A percentile compares a stretch with the other conserved stretches of the same genome.
phyloP scores from a whole-genome alignment of 2,113 vertebrate species.

The Ornithorhynchus anatinus region DNA sequence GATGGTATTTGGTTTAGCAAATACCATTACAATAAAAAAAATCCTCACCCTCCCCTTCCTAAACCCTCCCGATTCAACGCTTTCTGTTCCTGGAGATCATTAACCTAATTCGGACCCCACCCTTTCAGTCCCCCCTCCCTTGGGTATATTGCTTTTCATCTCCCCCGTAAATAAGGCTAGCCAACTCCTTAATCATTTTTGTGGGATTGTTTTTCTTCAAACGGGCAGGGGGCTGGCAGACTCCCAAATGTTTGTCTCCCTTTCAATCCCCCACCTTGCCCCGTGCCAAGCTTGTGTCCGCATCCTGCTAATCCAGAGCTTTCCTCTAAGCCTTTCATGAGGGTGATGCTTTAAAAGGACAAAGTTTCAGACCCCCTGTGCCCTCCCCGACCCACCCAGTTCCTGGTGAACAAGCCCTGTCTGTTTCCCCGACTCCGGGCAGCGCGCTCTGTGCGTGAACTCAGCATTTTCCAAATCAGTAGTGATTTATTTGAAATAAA shows the following conservation, averaged over 20 bases:
- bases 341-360: neutral
- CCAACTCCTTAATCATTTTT: neutral
- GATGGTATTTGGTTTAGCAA: too few relatives aligned
- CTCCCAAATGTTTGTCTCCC: neutral
- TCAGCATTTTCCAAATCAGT: constrained; percentile 9
- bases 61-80: too few relatives aligned
- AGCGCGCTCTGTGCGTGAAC: neutral
- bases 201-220: neutral
- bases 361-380: neutral
- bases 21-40: too few relatives aligned
- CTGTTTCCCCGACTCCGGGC: neutral
- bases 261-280: neutral
- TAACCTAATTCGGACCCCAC: neutral
- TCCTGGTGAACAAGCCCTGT: neutral
- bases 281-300: neutral
- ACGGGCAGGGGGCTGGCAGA: neutral
- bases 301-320: too few relatives aligned
- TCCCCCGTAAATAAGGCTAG: neutral
- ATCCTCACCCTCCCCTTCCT: too few relatives aligned
- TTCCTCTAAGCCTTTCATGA: neutral
- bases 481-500: constrained; percentile 18
- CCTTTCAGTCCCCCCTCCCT: neutral
- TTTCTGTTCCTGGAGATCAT: too few relatives aligned
- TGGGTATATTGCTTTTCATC: neutral
- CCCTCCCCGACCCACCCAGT: fast-evolving